Evolutionary conservation across 2,113 vertebrate genomes (phyloP).

Genomic region (Sebastes schlegelii): DNA sequence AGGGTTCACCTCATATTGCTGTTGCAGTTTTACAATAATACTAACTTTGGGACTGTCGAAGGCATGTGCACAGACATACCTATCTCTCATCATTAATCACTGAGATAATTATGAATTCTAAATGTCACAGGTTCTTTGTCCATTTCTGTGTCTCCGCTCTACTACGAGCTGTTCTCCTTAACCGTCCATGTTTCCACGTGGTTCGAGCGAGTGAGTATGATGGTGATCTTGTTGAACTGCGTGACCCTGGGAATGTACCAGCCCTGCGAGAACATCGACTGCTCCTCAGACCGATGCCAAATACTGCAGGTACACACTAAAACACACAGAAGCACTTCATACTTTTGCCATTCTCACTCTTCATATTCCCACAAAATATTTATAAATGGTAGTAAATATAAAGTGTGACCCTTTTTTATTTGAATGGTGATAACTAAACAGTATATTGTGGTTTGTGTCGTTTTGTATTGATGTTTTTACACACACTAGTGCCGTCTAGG

Average conservation of each 20-base stretch:
- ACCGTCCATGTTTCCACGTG: slow-evolving; percentile 86
- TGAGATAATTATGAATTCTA: background rate
- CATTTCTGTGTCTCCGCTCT: background rate
- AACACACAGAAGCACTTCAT: slow-evolving; percentile 8
- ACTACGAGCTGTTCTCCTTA: slow-evolving; percentile 79
- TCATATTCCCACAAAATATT: background rate
- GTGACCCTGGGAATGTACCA: slow-evolving; percentile 99
- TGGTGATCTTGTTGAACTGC: slow-evolving; percentile 98
- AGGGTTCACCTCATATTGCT: background rate
- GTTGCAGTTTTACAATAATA: background rate
- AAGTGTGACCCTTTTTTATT: no score
- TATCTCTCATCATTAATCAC: background rate
- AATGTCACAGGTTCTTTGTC: no score
- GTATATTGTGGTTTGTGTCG: background rate
- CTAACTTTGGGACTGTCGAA: background rate
- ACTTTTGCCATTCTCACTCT: background rate
- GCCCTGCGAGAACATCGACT: slow-evolving; percentile 97
- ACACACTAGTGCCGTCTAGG: background rate
- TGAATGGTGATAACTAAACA: background rate
- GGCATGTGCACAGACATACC: no score
- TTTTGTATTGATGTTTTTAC: background rate
- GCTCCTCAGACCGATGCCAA: slow-evolving; percentile 94
- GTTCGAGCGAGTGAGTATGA: slow-evolving; percentile 97
- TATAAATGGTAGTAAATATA: no score
- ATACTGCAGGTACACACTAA: slow-evolving; percentile 92